Conservation (phyloP, 2,888 invertebrate species). For the Nemotelus pantherinus region DNA sequence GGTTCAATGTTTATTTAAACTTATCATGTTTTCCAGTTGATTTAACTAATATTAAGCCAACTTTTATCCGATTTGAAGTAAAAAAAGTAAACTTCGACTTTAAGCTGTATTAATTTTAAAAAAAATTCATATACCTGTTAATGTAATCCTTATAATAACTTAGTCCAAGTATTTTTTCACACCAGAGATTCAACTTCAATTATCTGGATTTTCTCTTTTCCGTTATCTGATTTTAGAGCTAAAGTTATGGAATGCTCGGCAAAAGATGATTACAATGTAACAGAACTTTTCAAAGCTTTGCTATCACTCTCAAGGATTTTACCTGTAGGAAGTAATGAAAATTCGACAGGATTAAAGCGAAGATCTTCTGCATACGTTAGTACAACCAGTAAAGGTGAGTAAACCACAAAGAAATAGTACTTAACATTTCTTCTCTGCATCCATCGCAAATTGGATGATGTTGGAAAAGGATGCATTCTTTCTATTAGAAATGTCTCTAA, state of each 20-base stretch:
- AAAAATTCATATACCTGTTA: too few species aligned
- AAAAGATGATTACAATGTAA: constrained; percentile 80
- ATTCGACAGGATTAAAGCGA: constrained; percentile 71
- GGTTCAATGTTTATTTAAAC: too few species aligned
- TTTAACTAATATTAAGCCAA: too few species aligned
- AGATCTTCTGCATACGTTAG: constrained; percentile 79
- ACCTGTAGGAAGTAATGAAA: constrained; percentile 70
- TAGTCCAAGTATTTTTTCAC: too few species aligned
- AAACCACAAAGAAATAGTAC: not conserved
- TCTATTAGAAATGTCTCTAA: too few species aligned
- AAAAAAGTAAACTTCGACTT: too few species aligned
- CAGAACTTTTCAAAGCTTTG: constrained; percentile 82
- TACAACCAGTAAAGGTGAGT: constrained; percentile 67
- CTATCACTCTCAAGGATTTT: constrained; percentile 79
- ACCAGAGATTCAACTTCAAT: not conserved
- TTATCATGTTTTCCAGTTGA: too few species aligned
- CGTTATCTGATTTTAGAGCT: constrained; percentile 66
- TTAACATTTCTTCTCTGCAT: too few species aligned
- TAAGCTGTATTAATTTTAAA: too few species aligned
- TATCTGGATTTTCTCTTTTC: not conserved
- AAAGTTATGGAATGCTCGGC: constrained; percentile 83
- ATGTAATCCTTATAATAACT: too few species aligned
- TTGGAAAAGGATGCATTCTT: too few species aligned
- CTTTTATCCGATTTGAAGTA: too few species aligned
- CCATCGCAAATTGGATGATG: not conserved